Evolutionary conservation across 2,113 vertebrate genomes (phyloP), one percentile per base, ranked within the genome.

Genomic region (Bolborhynchus lineola): DNA sequence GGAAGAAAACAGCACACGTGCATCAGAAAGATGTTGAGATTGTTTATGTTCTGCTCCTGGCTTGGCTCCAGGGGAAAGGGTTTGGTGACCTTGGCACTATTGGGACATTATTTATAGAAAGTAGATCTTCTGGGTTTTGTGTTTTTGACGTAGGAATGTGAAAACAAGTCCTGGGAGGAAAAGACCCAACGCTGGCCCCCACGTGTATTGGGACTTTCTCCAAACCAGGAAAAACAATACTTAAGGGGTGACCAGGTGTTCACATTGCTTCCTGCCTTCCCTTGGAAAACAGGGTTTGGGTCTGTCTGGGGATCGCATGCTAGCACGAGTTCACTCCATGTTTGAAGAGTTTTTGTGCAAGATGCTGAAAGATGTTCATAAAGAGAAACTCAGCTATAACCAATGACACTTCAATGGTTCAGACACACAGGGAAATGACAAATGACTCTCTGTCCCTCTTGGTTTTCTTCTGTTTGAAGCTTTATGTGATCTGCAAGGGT

Each of bases 61-160:
- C 70, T 42, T 29, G 44, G 76, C 0, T 75, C 93, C 94, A 91
- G 74, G 13, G 23, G 20, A 81, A 92, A 76, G 0, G 0, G 68
- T 33, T 74, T 49, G 49, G 29, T 60, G 86, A 92, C 81, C 91
- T 92, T 96, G 76, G 92, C 74, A 88, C 70, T 75, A 19, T 17
- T 82, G 76, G 84, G 82, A 91, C 37, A 35, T 76, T 95, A 93
- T 95, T 97, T 96, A 90, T 96, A 88, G 94, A 79, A 86, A 4
- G 19, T 5, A 86, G 82, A 68, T 74, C 78, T 90, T 95, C 82
- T 94, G 91, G 65, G 65, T 52, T 96, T 96, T 95, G 86, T 90
- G 28, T 55, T 92, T 93, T 85, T 92, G 86, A 93, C 20, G 11
- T 64, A 84, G 41, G 75, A 69, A 87, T 55, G 53, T 72, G 50